Percentiles rank a stretch among this genome's conserved stretches.
Conservation (phyloP, 2,797 vertebrate species). For the Semotilus atromaculatus region DNA sequence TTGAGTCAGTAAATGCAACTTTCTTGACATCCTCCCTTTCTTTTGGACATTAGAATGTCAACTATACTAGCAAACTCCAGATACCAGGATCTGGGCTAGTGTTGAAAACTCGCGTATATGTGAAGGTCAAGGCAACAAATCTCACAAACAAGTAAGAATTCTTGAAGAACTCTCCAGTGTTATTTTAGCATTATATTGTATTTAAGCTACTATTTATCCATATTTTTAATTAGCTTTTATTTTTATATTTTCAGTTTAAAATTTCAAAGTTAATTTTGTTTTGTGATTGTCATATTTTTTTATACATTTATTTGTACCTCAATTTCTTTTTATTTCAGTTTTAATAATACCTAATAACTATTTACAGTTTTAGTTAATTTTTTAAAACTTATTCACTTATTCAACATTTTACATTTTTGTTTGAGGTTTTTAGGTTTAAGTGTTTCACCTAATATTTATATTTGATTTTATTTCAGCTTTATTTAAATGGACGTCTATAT, state of each 20-base stretch:
- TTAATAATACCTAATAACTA: background rate
- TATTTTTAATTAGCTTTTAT: background rate
- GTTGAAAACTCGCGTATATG: conserved; percentile 78
- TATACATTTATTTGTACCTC: background rate
- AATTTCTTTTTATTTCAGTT: background rate
- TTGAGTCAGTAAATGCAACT: background rate
- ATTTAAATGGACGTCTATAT: background rate
- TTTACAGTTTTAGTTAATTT: background rate
- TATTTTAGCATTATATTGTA: background rate
- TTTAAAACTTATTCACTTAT: background rate
- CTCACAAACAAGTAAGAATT: conserved; percentile 73
- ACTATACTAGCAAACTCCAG: conserved; percentile 44
- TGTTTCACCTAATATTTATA: background rate
- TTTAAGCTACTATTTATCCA: background rate
- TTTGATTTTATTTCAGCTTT: background rate
- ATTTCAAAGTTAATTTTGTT: background rate
- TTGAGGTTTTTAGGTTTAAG: background rate
- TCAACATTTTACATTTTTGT: background rate
- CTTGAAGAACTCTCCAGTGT: background rate
- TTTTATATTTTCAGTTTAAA: background rate
- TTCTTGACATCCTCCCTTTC: background rate
- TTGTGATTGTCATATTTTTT: too few relatives aligned
- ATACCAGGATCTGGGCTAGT: conserved; percentile 72
- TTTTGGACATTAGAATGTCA: conserved; percentile 56
- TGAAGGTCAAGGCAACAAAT: conserved; percentile 74